A percentile compares a stretch with the other conserved stretches of the same genome.
Conservation (phyloP, 2,888 invertebrate species). For the Asteroscopus sphinx region DNA sequence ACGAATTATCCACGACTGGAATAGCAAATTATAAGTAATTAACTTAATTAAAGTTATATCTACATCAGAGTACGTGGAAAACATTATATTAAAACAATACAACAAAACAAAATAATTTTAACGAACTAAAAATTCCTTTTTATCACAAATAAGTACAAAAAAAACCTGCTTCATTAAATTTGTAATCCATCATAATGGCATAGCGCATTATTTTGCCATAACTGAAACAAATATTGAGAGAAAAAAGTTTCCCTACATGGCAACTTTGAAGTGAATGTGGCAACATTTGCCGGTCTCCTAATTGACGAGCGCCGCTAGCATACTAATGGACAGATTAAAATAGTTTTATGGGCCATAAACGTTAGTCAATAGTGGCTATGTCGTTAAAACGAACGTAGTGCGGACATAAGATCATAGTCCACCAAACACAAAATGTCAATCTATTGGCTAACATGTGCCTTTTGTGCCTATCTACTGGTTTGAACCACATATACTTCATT, state of each 20-base stretch:
- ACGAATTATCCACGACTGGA: neutral
- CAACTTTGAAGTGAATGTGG: conserved; percentile 58
- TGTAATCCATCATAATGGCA: conserved; percentile 24
- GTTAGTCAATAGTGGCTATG: conserved; percentile 64
- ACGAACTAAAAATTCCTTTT: conserved; percentile 45
- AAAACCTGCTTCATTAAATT: conserved; percentile 20
- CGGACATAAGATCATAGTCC: conserved; percentile 36
- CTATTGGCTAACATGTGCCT: conserved; percentile 41
- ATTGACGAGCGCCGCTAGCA: conserved; percentile 81
- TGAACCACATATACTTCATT: conserved; percentile 26
- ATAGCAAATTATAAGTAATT: conserved; percentile 12
- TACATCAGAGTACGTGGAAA: conserved; percentile 20
- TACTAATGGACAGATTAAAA: conserved; percentile 85
- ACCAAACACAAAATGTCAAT: conserved; percentile 45
- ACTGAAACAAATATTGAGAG: conserved; percentile 37
- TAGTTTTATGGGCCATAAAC: conserved; percentile 83
- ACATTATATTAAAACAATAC: conserved; percentile 8
- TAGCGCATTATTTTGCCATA: conserved; percentile 27
- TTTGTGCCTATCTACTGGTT: conserved; percentile 41
- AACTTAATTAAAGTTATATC: conserved; percentile 7
- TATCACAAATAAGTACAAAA: conserved; percentile 13
- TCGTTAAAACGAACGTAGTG: conserved; percentile 33
- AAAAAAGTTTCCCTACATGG: conserved; percentile 58
- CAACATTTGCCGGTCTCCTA: conserved; percentile 72
- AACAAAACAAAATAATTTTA: conserved; percentile 25